Evolutionary conservation across 2,113 vertebrate genomes (phyloP).

Genomic region (Odocoileus hemionus): DNA sequence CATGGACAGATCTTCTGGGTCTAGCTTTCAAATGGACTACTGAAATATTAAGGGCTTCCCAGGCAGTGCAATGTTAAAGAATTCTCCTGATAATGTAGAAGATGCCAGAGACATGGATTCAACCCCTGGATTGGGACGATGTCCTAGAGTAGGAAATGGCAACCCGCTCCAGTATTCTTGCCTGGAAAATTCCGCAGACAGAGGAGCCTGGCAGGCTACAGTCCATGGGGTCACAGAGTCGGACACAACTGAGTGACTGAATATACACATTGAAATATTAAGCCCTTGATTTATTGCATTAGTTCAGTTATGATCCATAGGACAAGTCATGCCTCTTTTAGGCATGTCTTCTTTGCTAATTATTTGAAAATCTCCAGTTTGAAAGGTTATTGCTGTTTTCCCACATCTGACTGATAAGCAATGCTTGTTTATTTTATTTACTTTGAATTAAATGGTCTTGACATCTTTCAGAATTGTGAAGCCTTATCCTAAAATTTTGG

Average conservation of each 20-base stretch:
- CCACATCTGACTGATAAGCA: neutral
- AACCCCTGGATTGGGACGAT: neutral
- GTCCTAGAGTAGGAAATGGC: neutral
- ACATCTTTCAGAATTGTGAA: neutral
- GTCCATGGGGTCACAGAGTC: neutral
- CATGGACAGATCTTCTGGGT: neutral
- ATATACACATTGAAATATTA: neutral
- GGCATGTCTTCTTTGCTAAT: neutral
- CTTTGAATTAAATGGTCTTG: neutral
- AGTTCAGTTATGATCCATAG: neutral
- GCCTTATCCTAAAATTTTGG: neutral
- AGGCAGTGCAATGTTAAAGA: neutral
- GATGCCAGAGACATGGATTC: neutral
- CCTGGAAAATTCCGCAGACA: neutral
- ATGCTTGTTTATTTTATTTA: conserved; percentile 15
- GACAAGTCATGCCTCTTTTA: neutral
- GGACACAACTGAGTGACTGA: neutral
- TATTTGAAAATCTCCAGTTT: neutral
- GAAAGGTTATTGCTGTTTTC: neutral
- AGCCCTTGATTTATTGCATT: neutral
- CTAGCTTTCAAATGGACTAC: neutral
- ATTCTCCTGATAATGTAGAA: neutral
- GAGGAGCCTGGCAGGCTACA: neutral
- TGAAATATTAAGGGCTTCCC: neutral
- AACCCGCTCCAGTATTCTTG: neutral